Percentiles rank a stretch among this genome's conserved stretches.
Evolutionary conservation across 2,888 invertebrate genomes (phyloP).

Genomic region (Amblyjoppa proteus): DNA sequence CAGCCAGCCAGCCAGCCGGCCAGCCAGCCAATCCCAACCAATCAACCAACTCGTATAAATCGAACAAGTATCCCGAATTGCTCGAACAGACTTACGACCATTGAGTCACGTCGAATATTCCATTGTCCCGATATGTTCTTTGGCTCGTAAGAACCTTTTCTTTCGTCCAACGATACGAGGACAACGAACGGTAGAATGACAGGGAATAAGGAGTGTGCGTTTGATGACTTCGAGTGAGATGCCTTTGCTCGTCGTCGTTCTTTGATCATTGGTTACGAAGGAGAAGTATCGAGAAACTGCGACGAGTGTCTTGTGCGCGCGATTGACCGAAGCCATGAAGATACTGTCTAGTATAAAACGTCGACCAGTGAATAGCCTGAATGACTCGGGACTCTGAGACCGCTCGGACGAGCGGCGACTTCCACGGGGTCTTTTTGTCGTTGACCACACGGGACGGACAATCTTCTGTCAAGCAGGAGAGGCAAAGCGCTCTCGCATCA

Average conservation of each 20-base stretch:
- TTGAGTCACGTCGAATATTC: conserved; percentile 50
- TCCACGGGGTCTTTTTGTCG: conserved; percentile 63
- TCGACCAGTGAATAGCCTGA: conserved; percentile 62
- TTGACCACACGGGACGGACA: conserved; percentile 65
- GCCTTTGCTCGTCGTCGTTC: conserved; percentile 48
- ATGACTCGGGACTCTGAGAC: conserved; percentile 62
- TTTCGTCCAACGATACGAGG: conserved; percentile 31
- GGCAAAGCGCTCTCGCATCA: conserved; percentile 23
- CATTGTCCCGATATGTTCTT: conserved; percentile 53
- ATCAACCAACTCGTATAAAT: not conserved
- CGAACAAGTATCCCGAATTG: not conserved
- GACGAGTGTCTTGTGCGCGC: conserved; percentile 34
- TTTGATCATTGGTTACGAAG: conserved; percentile 46
- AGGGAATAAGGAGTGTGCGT: conserved; percentile 50
- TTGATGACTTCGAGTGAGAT: conserved; percentile 49
- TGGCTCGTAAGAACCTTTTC: conserved; percentile 25
- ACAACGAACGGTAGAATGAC: conserved; percentile 53
- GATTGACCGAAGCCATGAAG: conserved; percentile 41
- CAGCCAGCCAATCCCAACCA: too few relatives aligned
- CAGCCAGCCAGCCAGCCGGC: too few relatives aligned
- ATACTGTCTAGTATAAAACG: conserved; percentile 54
- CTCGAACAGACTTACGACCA: not conserved
- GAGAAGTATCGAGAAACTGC: conserved; percentile 41
- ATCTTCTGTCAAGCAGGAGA: conserved; percentile 35
- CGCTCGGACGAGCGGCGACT: conserved; percentile 47